Percentiles rank a stretch among this genome's conserved stretches.
Evolutionary conservation across 2,888 invertebrate genomes (phyloP).

Genomic region (Bhutanitis thaidina): DNA sequence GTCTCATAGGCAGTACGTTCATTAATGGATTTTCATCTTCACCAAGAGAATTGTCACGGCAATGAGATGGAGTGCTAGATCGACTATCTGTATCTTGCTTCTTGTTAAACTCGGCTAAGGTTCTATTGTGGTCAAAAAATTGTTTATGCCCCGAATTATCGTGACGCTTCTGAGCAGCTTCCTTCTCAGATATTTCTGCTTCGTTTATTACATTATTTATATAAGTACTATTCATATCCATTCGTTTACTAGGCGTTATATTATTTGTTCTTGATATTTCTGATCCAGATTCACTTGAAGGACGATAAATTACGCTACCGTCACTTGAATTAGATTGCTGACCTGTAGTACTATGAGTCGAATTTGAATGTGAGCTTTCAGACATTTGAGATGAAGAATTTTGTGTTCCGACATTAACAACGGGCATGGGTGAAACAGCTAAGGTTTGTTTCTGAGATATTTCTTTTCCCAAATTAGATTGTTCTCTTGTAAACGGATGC

Average conservation of each 20-base stretch:
- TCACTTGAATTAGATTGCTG: constrained; percentile 86
- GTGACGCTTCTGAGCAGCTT: constrained; percentile 61
- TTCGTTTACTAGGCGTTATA: constrained; percentile 71
- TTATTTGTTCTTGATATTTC: constrained; percentile 75
- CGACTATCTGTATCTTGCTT: constrained; percentile 57
- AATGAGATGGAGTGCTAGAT: constrained; percentile 72
- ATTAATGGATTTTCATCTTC: constrained; percentile 86
- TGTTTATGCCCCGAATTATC: constrained; percentile 48
- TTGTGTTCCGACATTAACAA: constrained; percentile 52
- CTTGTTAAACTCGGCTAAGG: constrained; percentile 54
- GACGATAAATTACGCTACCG: constrained; percentile 86
- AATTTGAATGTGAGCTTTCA: constrained; percentile 82
- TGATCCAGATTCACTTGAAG: constrained; percentile 85
- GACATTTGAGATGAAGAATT: constrained; percentile 78
- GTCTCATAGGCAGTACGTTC: constrained; percentile 95
- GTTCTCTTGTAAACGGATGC: constrained; percentile 72
- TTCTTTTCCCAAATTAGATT: constrained; percentile 75
- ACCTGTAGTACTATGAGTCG: constrained; percentile 82
- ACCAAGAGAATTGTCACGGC: constrained; percentile 76
- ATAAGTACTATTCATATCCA: constrained; percentile 75
- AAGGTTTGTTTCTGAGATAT: constrained; percentile 72
- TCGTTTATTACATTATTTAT: constrained; percentile 77
- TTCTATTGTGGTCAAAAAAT: constrained; percentile 55
- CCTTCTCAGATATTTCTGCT: constrained; percentile 72
- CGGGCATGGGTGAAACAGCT: constrained; percentile 89